Percentiles rank a stretch among this genome's conserved stretches.
phyloP scores from a whole-genome alignment of 1,140 invertebrate species.

The Plodia interpunctella region DNA sequence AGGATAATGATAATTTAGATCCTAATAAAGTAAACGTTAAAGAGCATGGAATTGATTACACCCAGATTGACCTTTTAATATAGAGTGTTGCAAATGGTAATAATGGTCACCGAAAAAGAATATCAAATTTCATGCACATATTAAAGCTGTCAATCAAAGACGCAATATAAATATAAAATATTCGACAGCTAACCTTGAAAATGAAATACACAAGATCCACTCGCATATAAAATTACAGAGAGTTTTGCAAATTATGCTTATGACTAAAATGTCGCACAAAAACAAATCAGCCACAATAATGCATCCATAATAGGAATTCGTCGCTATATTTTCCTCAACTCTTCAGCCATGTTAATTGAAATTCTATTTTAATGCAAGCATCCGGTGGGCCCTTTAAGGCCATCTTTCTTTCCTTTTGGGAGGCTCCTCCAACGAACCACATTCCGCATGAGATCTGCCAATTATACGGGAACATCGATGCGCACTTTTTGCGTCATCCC shows the following conservation, averaged over 20 bases:
- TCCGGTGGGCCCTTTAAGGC: slow-evolving; percentile 48
- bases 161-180: not conserved
- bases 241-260: slow-evolving; percentile 2
- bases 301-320: not conserved
- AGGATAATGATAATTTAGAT: not conserved
- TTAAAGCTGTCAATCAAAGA: slow-evolving; percentile 3
- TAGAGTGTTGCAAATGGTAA: not conserved
- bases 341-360: slow-evolving; percentile 37
- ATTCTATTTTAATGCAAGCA: slow-evolving; percentile 60
- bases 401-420: slow-evolving; percentile 53
- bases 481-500: slow-evolving; percentile 37
- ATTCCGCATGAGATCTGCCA: slow-evolving; percentile 60
- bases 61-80: no score
- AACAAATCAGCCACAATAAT: not conserved
- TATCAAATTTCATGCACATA: not conserved
- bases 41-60: not conserved
- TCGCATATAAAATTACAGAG: not conserved
- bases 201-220: not conserved
- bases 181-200: not conserved
- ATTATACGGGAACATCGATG: slow-evolving; percentile 56
- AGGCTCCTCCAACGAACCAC: slow-evolving; percentile 51
- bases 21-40: not conserved
- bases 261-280: not conserved
- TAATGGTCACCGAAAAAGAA: not conserved
- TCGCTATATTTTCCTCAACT: not conserved